These are phyloP conservation scores for Mythimna ferrago DNA, from an alignment of 2,888 invertebrate genomes.

Conservation along the genomic window DNA sequence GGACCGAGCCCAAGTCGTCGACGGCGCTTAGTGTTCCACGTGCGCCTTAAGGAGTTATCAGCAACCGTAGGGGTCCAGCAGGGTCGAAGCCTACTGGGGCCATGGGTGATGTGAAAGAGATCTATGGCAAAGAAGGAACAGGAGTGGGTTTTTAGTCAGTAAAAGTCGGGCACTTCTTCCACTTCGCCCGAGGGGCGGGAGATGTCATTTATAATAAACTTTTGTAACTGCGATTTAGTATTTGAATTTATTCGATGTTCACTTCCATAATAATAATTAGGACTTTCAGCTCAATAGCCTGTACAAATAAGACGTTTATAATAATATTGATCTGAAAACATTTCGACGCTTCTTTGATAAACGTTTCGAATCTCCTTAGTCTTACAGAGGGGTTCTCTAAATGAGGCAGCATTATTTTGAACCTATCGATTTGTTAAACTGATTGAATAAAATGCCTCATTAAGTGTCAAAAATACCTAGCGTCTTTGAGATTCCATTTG, in stretches of 20 bases:
- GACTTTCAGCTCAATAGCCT: not conserved
- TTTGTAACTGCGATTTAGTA: not conserved
- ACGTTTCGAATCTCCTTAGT: not conserved
- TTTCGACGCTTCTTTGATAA: not conserved
- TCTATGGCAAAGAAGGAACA: too few species aligned
- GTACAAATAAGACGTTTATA: not conserved
- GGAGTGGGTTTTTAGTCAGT: too few species aligned
- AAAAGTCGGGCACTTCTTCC: too few species aligned
- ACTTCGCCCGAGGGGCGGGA: too few species aligned
- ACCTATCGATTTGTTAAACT: not conserved
- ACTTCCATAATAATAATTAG: not conserved
- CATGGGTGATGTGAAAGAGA: too few species aligned
- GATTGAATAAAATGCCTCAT: not conserved
- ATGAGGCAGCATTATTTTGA: not conserved
- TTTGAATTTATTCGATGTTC: not conserved
- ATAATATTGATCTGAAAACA: not conserved
- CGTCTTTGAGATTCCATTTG: not conserved
- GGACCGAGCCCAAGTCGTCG: too few species aligned
- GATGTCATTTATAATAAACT: not conserved
- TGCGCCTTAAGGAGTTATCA: too few species aligned
- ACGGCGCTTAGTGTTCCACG: too few species aligned
- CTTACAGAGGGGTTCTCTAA: not conserved
- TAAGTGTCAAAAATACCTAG: not conserved
- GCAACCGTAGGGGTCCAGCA: too few species aligned
- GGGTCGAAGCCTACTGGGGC: too few species aligned